phyloP scores from a whole-genome alignment of 35 echinoderm and acorn worm species.

The Holothuria glaberrima region DNA sequence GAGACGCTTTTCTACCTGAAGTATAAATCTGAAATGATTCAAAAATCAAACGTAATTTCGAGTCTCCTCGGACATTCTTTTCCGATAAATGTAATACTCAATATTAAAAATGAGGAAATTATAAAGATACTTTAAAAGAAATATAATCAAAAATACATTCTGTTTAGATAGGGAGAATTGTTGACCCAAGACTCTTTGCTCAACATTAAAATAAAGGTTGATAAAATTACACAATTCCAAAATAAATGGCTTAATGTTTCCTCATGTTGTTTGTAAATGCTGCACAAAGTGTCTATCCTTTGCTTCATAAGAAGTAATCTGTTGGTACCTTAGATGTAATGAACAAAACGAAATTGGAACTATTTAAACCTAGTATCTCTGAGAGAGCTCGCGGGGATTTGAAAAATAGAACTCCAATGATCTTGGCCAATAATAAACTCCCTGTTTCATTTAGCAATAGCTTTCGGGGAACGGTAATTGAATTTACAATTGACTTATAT shows the following conservation, averaged over 20 bases:
- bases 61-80: neutral
- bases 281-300: too few relatives aligned
- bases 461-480: neutral
- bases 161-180: neutral
- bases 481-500: too few relatives aligned
- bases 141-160: neutral
- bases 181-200: too few relatives aligned
- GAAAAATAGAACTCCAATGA: too few relatives aligned
- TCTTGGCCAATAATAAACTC: neutral
- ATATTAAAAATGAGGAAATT: neutral
- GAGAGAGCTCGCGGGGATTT: too few relatives aligned
- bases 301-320: too few relatives aligned
- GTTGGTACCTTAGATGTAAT: too few relatives aligned
- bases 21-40: neutral
- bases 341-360: too few relatives aligned
- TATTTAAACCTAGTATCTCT: too few relatives aligned
- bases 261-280: neutral
- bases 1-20: too few relatives aligned
- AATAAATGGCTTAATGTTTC: slow-evolving; percentile 3
- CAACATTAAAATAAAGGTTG: neutral
- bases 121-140: neutral
- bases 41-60: neutral
- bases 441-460: neutral
- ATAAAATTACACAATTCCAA: neutral
- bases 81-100: neutral